Conservation (phyloP, 2,113 vertebrate species). For the Nesospiza acunhae region DNA sequence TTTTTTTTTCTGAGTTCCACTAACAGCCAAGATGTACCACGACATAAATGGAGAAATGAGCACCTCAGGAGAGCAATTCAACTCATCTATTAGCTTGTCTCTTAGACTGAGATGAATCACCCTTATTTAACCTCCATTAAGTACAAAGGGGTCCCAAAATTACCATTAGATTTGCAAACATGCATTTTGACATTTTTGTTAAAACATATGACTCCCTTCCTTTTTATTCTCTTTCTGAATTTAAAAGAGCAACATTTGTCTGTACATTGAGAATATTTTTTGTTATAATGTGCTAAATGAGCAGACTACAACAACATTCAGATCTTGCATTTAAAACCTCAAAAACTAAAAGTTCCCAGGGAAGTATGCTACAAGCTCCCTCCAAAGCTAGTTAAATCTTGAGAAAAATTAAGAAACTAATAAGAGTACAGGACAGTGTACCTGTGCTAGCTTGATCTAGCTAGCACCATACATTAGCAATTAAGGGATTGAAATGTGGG, state of each 20-base stretch:
- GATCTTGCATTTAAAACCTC: background rate
- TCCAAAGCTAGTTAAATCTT: background rate
- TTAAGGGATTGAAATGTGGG: background rate
- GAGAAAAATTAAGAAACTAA: background rate
- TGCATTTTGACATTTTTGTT: background rate
- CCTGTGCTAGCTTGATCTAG: background rate
- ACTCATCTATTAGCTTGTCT: background rate
- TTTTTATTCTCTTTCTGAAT: background rate
- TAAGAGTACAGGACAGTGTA: background rate
- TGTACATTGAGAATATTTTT: background rate
- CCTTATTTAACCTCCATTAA: background rate
- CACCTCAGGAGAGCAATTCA: background rate
- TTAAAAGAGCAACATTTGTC: background rate
- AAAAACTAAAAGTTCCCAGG: background rate
- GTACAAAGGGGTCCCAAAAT: background rate
- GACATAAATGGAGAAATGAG: background rate
- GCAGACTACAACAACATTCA: background rate
- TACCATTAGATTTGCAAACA: background rate
- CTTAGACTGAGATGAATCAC: background rate
- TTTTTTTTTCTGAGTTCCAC: background rate
- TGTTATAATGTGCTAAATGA: background rate
- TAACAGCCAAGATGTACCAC: background rate
- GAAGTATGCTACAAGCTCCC: background rate
- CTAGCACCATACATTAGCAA: background rate
- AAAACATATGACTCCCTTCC: background rate